phyloP scores from a whole-genome alignment of 2,888 invertebrate species.

The Pseudococcus longispinus region DNA sequence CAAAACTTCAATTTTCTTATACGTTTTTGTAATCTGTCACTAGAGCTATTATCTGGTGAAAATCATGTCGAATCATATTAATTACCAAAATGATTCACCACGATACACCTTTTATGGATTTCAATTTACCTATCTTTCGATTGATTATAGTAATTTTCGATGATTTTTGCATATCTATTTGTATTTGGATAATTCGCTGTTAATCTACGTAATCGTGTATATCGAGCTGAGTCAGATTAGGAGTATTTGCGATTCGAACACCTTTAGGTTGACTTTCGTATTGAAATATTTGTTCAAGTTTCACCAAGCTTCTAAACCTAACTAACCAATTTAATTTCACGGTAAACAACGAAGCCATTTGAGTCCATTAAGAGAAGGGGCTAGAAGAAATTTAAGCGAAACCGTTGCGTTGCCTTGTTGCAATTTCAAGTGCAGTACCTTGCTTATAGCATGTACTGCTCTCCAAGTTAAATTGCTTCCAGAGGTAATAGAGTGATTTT shows the following conservation, averaged over 20 bases:
- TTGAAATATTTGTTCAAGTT: not conserved
- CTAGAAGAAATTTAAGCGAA: conserved; percentile 1
- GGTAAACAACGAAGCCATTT: not conserved
- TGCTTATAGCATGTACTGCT: not conserved
- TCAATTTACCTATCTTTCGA: not conserved
- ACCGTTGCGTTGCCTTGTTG: not conserved
- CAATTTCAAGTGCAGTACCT: not conserved
- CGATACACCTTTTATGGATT: not conserved
- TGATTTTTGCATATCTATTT: not conserved
- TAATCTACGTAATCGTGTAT: not conserved
- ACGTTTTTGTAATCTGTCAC: not conserved
- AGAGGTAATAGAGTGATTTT: conserved; percentile 1
- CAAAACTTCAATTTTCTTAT: not conserved
- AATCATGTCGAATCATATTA: not conserved
- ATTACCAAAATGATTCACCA: not conserved
- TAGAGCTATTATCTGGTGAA: not conserved
- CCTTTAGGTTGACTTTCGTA: not conserved
- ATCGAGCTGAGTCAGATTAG: not conserved
- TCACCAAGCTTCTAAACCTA: not conserved
- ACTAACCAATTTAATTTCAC: conserved; percentile 20
- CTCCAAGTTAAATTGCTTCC: conserved; percentile 18
- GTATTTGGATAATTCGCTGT: not conserved
- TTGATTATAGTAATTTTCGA: not conserved
- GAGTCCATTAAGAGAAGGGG: not conserved
- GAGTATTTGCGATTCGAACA: not conserved